Evolutionary conservation across 2,888 invertebrate species (phyloP).

Genomic region (Nemurella pictetii): DNA sequence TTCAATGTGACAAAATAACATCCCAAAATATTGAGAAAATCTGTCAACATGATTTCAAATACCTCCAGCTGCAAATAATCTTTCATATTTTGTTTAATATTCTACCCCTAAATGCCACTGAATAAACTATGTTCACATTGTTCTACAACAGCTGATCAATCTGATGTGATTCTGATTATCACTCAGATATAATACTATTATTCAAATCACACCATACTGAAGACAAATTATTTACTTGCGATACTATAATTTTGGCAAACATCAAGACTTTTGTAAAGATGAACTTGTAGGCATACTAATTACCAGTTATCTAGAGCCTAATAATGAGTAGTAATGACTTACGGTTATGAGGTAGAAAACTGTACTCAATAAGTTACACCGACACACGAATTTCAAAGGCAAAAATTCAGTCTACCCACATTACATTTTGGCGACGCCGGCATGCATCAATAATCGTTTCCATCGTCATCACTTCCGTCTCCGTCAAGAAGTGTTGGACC

Average conservation of each 20-base stretch:
- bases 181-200: neutral
- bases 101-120: neutral
- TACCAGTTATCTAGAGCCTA: neutral
- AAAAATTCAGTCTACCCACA: neutral
- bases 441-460: conserved; percentile 47
- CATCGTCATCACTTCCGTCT: conserved; percentile 53
- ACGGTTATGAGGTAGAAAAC: conserved; percentile 13
- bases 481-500: conserved; percentile 48
- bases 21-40: too few species aligned
- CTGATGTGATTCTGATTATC: neutral
- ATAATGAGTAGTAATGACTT: neutral
- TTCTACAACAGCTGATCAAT: neutral
- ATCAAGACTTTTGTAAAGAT: neutral
- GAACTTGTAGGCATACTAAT: neutral
- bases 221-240: neutral
- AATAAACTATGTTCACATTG: neutral
- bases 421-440: neutral
- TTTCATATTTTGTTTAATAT: too few species aligned
- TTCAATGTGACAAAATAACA: too few species aligned
- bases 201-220: neutral
- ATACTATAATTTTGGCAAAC: neutral
- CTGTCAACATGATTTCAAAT: too few species aligned
- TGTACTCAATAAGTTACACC: conserved; percentile 15
- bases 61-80: too few species aligned
- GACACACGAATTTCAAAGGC: conserved; percentile 14